Evolutionary conservation across 1,140 invertebrate genomes (phyloP), one percentile per base, ranked within the genome.

Genomic region (Brachionus plicatilis): DNA sequence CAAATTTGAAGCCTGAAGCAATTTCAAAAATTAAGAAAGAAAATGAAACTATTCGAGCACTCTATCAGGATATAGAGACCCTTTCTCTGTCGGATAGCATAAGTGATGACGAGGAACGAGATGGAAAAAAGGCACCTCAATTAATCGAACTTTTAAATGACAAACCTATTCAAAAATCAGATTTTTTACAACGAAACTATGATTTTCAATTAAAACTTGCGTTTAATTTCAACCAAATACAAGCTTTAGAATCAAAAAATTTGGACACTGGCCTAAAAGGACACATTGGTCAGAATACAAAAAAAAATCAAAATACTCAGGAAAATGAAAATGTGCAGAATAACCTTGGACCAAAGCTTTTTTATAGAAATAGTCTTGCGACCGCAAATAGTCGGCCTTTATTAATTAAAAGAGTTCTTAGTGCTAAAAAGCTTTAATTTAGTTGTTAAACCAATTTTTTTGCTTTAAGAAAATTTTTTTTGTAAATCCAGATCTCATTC

Each of bases 201-300:
- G 72, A 76, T 9, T 76, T 76, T 50, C 41, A 76, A 50, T 50
- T 76, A 33, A 76, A 76, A 76, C 47, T 76, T 47, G 72, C 41
- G 1, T 76, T 20, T 29, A 76, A 76, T 50, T 76, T 50, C 12
- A 76, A 76, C 27, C 41, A 76, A 20, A 47, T 76, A 14, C 72
- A 50, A 50, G 43, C 41, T 50, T 76, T 76, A 27, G 72, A 76
- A 76, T 14, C 72, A 76, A 76, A 76, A 76, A 27, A 5, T 53
- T 76, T 33, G 50, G 45, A 76, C n/a, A 27, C 14, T 43, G 37
- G 43, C 17, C 43, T 72, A 17, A 72, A 43, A 45, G 14, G 7
- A 5, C 68, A 41, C 29, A 50, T 1, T 27, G 33, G 33, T n/a
- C 8, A 27, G 12, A 27, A 1, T n/a, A 76, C 27, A 27, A 37